Conservation (phyloP, 2,797 vertebrate genomes). For the Syndactyla subalaris region DNA sequence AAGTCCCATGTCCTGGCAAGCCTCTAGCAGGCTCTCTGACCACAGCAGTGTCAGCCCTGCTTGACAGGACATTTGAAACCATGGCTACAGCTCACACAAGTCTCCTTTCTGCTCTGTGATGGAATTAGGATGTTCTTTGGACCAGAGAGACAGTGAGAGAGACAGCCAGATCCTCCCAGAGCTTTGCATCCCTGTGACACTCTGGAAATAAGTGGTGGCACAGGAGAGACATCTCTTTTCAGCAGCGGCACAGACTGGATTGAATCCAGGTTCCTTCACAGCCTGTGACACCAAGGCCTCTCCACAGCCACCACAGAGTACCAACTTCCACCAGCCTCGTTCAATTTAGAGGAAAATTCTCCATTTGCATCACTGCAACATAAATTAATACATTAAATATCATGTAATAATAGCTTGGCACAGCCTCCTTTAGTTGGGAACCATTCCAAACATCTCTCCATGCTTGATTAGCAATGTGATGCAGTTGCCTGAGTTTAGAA, state of each 20-base stretch:
- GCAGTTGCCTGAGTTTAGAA: neutral
- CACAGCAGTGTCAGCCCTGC: neutral
- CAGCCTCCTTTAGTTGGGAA: neutral
- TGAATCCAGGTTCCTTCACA: neutral
- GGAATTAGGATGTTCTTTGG: neutral
- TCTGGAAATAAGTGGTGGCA: neutral
- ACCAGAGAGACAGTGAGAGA: neutral
- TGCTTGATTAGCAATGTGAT: neutral
- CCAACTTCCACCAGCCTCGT: neutral
- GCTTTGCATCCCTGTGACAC: neutral
- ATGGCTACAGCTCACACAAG: neutral
- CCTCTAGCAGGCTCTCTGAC: neutral
- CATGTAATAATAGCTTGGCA: rapidly evolving
- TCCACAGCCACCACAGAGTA: neutral
- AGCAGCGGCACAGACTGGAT: neutral
- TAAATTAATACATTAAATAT: neutral
- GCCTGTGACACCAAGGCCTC: neutral
- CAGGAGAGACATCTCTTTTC: neutral
- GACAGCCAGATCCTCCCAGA: neutral
- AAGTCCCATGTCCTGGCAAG: neutral
- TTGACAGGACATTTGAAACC: neutral
- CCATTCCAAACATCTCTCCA: neutral
- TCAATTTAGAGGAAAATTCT: neutral
- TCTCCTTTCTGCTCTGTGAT: neutral
- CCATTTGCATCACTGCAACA: neutral